Conservation (phyloP, 2,113 vertebrate genomes). For the Neopipo cinnamomea region DNA sequence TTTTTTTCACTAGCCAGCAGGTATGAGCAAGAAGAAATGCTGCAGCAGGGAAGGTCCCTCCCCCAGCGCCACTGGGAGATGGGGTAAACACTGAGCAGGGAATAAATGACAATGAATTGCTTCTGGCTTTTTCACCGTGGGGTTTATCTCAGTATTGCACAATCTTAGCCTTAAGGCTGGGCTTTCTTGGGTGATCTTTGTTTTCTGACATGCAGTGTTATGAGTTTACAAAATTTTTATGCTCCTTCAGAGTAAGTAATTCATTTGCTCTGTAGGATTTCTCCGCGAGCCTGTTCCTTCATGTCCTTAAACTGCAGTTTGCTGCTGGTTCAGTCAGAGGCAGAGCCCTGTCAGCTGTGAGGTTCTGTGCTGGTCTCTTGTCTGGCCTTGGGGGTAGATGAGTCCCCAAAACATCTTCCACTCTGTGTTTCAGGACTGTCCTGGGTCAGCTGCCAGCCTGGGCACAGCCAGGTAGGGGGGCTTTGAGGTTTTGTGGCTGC, state of each 20-base stretch:
- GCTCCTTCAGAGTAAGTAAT: neutral
- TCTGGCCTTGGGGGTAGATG: neutral
- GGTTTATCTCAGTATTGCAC: conserved; percentile 41
- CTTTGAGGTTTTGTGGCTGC: neutral
- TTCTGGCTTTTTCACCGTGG: conserved; percentile 31
- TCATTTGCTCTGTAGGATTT: neutral
- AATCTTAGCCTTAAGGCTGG: conserved; percentile 50
- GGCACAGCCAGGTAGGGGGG: neutral
- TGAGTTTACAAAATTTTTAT: conserved; percentile 10
- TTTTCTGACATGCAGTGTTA: neutral
- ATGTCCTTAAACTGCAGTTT: neutral
- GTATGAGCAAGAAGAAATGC: conserved; percentile 7
- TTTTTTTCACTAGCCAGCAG: conserved; percentile 31
- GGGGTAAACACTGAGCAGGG: conserved; percentile 11
- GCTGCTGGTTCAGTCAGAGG: neutral
- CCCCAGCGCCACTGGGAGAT: neutral
- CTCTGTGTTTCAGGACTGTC: neutral
- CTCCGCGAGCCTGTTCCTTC: neutral
- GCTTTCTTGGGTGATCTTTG: conserved; percentile 46
- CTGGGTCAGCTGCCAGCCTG: neutral
- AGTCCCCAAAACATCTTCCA: neutral
- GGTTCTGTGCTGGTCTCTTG: neutral
- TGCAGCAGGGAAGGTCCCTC: neutral
- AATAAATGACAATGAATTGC: conserved; percentile 39
- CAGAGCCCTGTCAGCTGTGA: neutral